Evolutionary conservation across 2,888 invertebrate genomes (phyloP).

Genomic region (Acrobasis repandana): DNA sequence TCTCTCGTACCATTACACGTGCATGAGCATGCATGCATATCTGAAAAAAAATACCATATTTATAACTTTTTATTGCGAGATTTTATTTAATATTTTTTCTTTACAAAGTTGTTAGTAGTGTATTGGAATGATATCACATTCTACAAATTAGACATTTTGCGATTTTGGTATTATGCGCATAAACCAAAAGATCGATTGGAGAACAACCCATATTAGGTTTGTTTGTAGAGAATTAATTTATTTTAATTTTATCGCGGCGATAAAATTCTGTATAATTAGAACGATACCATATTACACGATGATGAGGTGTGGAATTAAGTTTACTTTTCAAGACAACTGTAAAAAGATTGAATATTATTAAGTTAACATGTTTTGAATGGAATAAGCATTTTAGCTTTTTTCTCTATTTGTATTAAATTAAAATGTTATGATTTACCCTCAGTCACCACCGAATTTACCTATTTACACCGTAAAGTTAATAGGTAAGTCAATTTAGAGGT

Average conservation of each 20-base stretch:
- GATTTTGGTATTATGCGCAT: background rate
- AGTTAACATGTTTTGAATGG: background rate
- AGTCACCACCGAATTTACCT: too few species aligned
- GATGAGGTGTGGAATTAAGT: conserved; percentile 16
- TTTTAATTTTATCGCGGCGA: conserved; percentile 19
- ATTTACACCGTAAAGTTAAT: too few species aligned
- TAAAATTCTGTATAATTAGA: conserved; percentile 22
- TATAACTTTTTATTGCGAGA: too few species aligned
- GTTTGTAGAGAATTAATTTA: conserved; percentile 20
- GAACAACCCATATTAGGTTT: conserved; percentile 3
- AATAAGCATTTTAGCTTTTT: background rate
- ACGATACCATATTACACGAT: conserved; percentile 19
- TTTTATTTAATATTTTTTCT: too few species aligned
- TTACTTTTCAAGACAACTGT: background rate
- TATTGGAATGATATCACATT: background rate
- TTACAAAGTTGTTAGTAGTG: too few species aligned
- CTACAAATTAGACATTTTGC: background rate
- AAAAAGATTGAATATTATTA: background rate
- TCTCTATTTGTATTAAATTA: too few species aligned
- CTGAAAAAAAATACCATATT: too few species aligned
- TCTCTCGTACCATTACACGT: too few species aligned
- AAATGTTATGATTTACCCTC: too few species aligned
- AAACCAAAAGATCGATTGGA: conserved; percentile 22
- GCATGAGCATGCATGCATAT: too few species aligned
- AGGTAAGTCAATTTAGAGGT: too few species aligned